These are phyloP conservation scores for Brachionus plicatilis DNA, from an alignment of 1,140 invertebrate genomes.

Conservation along the genomic window DNA sequence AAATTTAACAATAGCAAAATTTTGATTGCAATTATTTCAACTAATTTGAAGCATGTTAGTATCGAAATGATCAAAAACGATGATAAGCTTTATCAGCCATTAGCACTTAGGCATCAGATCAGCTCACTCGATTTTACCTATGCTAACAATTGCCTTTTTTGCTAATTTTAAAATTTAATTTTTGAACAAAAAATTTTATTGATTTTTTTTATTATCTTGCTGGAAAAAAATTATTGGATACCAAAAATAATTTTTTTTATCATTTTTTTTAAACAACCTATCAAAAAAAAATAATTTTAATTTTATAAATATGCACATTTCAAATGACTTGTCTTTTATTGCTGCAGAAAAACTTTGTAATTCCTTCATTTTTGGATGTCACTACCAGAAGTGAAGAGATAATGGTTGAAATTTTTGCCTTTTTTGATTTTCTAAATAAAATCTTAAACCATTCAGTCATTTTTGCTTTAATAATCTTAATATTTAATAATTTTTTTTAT, in stretches of 20 bases:
- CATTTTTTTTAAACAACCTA: too few relatives aligned
- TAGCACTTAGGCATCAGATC: neutral
- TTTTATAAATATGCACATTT: neutral
- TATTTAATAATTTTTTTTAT: too few relatives aligned
- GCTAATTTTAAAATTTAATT: neutral
- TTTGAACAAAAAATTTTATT: neutral
- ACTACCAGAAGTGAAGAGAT: too few relatives aligned
- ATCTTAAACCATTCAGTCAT: too few relatives aligned
- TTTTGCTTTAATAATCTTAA: too few relatives aligned
- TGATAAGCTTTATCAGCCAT: neutral
- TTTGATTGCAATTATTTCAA: constrained; percentile 15
- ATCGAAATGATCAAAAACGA: neutral
- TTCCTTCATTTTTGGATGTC: too few relatives aligned
- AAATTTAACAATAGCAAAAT: neutral
- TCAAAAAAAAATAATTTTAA: neutral
- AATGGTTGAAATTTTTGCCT: too few relatives aligned
- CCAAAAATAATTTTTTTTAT: too few relatives aligned
- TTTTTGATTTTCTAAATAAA: too few relatives aligned
- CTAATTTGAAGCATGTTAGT: neutral
- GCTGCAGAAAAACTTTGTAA: too few relatives aligned
- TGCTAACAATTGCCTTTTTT: too few relatives aligned
- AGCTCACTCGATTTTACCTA: neutral
- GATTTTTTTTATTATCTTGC: neutral
- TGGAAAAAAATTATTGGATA: neutral
- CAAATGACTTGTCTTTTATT: too few relatives aligned